Evolutionary conservation across 2,113 vertebrate species (phyloP).

Genomic region (Puntigrus tetrazona): DNA sequence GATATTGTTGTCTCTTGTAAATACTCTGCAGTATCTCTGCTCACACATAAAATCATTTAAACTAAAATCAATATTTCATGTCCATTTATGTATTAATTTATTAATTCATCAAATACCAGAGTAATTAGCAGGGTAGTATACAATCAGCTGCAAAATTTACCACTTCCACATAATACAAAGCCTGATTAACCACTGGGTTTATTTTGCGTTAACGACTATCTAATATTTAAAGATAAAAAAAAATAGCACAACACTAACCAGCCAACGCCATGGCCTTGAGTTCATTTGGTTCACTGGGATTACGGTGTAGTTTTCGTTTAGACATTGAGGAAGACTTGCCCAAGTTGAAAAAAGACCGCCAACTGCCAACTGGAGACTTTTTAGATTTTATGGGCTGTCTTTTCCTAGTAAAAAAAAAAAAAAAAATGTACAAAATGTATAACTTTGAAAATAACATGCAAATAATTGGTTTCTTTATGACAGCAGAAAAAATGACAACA

Average conservation of each 20-base stretch:
- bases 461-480: background rate
- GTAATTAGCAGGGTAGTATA: background rate
- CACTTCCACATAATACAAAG: background rate
- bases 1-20: background rate
- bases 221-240: background rate
- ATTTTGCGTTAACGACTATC: background rate
- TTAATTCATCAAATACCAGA: background rate
- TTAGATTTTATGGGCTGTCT: constrained; percentile 92
- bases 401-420: constrained; percentile 73
- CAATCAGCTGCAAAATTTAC: background rate
- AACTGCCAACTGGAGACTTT: constrained; percentile 95
- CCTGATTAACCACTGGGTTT: constrained; percentile 2
- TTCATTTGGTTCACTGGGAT: constrained; percentile 93
- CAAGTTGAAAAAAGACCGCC: constrained; percentile 97
- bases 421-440: background rate
- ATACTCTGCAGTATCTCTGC: background rate
- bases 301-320: constrained; percentile 94
- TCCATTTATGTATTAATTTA: background rate
- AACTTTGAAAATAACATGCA: background rate
- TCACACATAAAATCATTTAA: no score
- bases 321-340: constrained; percentile 91
- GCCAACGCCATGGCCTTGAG: constrained; percentile 92
- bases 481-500: background rate
- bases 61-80: no score
- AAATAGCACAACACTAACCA: constrained; percentile 72